A percentile compares a stretch with the other conserved stretches of the same genome.
Conservation (phyloP, 2,888 invertebrate genomes). For the Fragum sueziense region DNA sequence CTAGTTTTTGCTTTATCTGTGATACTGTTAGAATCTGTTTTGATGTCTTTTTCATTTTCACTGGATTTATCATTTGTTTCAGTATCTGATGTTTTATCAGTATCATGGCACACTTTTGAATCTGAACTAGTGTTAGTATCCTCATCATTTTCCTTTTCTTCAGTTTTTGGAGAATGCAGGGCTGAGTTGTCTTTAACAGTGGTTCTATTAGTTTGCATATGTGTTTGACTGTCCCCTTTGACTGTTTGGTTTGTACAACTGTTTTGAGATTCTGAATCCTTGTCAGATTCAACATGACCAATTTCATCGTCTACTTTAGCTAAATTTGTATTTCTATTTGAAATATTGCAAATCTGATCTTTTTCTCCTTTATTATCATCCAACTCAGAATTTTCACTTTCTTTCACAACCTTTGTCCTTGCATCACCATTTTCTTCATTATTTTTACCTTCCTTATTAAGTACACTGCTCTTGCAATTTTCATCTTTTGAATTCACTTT, state of each 20-base stretch:
- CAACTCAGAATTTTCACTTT: not conserved
- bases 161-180: too few relatives aligned
- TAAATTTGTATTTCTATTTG: not conserved
- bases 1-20: too few relatives aligned
- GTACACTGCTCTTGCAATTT: slow-evolving; percentile 25
- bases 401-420: not conserved
- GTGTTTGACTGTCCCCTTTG: too few relatives aligned
- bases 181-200: too few relatives aligned
- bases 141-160: too few relatives aligned
- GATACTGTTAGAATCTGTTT: too few relatives aligned
- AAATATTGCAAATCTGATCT: not conserved
- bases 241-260: too few relatives aligned
- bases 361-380: not conserved
- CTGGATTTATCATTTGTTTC: not conserved
- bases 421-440: slow-evolving; percentile 10
- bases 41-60: slow-evolving; percentile 7
- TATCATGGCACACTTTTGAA: too few relatives aligned
- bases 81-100: not conserved
- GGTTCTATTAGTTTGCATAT: too few relatives aligned
- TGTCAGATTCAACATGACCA: not conserved
- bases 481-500: not conserved
- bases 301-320: not conserved
- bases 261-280: too few relatives aligned
- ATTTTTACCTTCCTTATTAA: slow-evolving; percentile 17
- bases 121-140: too few relatives aligned